Evolutionary conservation across 1,140 invertebrate genomes (phyloP).

Genomic region (Macrobrachium rosenbergii): DNA sequence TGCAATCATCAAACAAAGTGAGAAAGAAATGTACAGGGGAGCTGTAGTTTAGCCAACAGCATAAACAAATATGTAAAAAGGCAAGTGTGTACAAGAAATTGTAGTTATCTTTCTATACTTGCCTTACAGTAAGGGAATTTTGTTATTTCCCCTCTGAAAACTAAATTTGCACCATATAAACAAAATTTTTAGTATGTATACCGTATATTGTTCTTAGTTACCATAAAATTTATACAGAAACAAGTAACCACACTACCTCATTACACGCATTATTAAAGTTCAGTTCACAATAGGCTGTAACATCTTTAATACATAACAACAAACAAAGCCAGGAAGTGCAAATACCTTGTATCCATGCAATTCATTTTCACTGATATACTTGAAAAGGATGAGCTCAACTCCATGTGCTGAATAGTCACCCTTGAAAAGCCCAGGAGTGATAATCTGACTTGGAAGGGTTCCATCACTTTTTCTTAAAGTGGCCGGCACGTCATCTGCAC

Average conservation of each 20-base stretch:
- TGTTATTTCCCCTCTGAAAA: no score
- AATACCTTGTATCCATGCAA: conserved; percentile 51
- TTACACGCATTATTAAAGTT: no score
- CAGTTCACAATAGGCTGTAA: not conserved
- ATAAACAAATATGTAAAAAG: no score
- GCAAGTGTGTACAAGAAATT: no score
- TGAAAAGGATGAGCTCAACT: conserved; percentile 41
- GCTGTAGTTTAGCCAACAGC: no score
- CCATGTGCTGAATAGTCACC: conserved; percentile 39
- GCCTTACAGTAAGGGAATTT: no score
- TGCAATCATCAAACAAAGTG: not conserved
- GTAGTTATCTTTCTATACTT: no score
- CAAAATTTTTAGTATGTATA: no score
- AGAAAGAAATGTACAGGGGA: not conserved
- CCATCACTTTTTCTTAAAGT: conserved; percentile 29
- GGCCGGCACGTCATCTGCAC: not conserved
- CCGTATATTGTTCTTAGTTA: no score
- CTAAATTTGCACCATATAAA: no score
- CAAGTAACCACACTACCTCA: no score
- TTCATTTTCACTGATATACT: conserved; percentile 55
- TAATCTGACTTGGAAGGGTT: conserved; percentile 34
- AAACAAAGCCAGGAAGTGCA: not conserved
- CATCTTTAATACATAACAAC: not conserved
- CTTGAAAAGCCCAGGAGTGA: conserved; percentile 51
- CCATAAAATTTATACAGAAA: no score